These are phyloP conservation scores for Macroramphosus scolopax DNA, from an alignment of 2,797 vertebrate genomes.

Conservation along the genomic window DNA sequence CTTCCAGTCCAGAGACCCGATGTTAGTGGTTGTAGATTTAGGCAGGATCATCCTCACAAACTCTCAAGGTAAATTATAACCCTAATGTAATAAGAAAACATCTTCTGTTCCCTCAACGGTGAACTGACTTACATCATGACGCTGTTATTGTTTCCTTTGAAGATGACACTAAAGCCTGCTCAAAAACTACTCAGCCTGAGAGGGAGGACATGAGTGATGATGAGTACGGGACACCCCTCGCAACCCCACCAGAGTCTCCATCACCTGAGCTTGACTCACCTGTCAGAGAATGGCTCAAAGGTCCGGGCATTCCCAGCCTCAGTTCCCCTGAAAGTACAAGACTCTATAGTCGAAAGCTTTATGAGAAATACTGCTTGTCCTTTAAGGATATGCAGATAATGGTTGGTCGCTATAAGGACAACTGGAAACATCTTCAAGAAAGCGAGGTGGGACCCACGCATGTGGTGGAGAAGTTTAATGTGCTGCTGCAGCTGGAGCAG, in stretches of 20 bases:
- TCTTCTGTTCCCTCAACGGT: too few species aligned
- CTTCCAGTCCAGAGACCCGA: conserved; percentile 90
- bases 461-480: conserved; percentile 96
- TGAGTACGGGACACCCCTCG: conserved; percentile 94
- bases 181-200: conserved; percentile 73
- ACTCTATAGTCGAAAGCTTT: conserved; percentile 86
- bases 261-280: conserved; percentile 78
- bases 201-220: conserved; percentile 90
- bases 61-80: conserved; percentile 84
- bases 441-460: conserved; percentile 95
- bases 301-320: conserved; percentile 66
- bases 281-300: conserved; percentile 63
- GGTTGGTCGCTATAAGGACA: conserved; percentile 94
- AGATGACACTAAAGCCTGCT: conserved; percentile 78
- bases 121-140: too few species aligned
- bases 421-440: conserved; percentile 95
- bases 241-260: conserved; percentile 88
- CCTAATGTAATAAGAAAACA: too few species aligned
- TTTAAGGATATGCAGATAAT: conserved; percentile 98
- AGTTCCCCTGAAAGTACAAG: conserved; percentile 77
- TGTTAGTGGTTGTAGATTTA: conserved; percentile 93
- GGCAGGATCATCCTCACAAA: conserved; percentile 95
- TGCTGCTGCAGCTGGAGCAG: conserved; percentile 91
- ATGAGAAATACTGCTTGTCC: conserved; percentile 91
- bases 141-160: conserved; percentile 40